Evolutionary conservation across 1,140 invertebrate genomes (phyloP).

Genomic region (Drosophila ogumai): DNA sequence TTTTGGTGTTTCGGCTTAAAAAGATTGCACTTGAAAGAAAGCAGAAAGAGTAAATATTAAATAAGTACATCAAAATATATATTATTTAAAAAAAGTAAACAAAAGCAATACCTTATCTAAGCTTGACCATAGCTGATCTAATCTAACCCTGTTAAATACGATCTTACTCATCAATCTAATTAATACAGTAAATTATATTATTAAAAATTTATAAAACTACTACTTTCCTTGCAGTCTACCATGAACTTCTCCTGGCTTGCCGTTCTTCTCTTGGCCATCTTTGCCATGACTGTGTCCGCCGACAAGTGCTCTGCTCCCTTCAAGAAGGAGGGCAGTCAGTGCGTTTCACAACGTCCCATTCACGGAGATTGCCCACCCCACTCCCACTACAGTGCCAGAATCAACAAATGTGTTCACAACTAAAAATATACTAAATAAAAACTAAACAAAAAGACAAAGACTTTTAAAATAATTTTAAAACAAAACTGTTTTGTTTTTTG

Average conservation of each 20-base stretch:
- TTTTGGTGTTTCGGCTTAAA: too few relatives aligned
- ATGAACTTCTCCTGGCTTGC: constrained; percentile 80
- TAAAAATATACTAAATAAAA: constrained; percentile 18
- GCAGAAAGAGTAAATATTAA: background rate
- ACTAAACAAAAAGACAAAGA: background rate
- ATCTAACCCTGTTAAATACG: background rate
- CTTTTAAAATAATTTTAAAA: constrained; percentile 18
- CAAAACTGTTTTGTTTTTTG: constrained; percentile 20
- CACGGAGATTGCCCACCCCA: constrained; percentile 62
- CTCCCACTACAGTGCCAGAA: constrained; percentile 53
- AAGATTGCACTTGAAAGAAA: too few relatives aligned
- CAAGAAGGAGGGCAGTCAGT: constrained; percentile 22
- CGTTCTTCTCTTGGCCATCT: constrained; percentile 65
- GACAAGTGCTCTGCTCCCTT: constrained; percentile 56
- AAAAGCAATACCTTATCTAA: background rate
- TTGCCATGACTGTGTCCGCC: constrained; percentile 57
- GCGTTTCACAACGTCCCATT: constrained; percentile 54
- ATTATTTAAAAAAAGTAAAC: background rate
- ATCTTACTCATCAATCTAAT: constrained; percentile 3
- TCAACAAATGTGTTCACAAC: constrained; percentile 71
- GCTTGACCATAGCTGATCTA: background rate
- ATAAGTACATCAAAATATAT: background rate
- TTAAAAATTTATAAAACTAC: background rate
- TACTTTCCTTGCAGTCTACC: constrained; percentile 8
- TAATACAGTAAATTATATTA: background rate